Base-by-base conservation (phyloP, 2,888 invertebrate species). In the Phragmatobia fuliginosa region DNA sequence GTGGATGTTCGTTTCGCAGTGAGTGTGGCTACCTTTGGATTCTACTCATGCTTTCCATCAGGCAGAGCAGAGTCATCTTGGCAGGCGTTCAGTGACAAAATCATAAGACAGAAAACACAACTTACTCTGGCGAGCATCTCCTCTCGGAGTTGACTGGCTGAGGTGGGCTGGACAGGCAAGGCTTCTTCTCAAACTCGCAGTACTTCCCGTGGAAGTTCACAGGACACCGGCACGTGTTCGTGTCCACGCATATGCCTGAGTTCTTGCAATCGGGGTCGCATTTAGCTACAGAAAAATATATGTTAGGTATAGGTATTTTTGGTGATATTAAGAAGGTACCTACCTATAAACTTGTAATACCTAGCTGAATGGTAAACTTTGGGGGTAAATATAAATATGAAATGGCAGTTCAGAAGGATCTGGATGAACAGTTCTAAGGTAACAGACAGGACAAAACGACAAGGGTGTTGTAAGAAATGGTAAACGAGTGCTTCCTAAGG, bases 201-300 rank as follows among this genome's bases (percentile, higher is more conserved):
- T 96, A 96, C 0, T 96, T 96, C 6, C 98, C 98, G 60, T 96
- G 95, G 90, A 95, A 98, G 85, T 96, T 96, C 63, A 96, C 95
- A 0, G 97, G 96, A 83, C 98, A 99, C 58, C 96, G 91, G 85
- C 98, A 99, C 0, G 96, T 94, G 86, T 98, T 97, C 0, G 97
- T 97, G 36, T 96, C 95, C 5, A 97, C 88, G 85, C 98, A 99
- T 65, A 97, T 97, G 0, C 98, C 98, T 67, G 96, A 97, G 90
- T 98, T 98, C 86, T 96, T 95, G 88, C 98, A 99, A 0, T 96
- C 93, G 0, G 97, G 97, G 31, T 96, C 88, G 87, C 98, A 98
- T 78, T 96, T 94, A 0, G 97, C 98, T 98, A 87, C 21, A 73
- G 66, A 25, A 66, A 62, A 25, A 31, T 28, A 21, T 16, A 5